Percentiles rank a stretch among this genome's conserved stretches.
phyloP scores from a whole-genome alignment of 2,113 vertebrate species.

The Erpornis zantholeuca region DNA sequence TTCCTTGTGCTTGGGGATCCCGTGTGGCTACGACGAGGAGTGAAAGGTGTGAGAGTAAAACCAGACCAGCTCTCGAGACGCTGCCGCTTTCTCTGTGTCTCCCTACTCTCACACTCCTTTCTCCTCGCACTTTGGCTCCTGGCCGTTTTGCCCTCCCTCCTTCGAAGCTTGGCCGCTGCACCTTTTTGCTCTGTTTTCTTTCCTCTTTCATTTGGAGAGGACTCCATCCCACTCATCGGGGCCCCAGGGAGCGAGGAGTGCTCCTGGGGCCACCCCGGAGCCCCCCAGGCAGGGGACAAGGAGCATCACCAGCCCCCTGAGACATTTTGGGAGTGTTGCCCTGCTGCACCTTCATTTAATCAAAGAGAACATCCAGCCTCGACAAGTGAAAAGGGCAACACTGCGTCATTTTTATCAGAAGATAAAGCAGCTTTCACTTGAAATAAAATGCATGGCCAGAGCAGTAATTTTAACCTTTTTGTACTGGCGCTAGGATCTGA shows the following conservation, averaged over 20 bases:
- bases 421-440: background rate
- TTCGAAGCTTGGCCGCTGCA: constrained; percentile 64
- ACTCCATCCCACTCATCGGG: background rate
- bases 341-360: background rate
- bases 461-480: constrained; percentile 5
- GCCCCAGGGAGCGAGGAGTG: accelerated
- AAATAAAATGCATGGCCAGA: constrained; percentile 15
- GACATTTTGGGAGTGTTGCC: background rate
- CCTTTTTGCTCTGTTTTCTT: constrained; percentile 62
- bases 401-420: background rate
- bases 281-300: background rate
- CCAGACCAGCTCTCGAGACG: constrained; percentile 77
- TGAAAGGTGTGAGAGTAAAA: constrained; percentile 93
- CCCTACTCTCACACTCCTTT: constrained; percentile 82
- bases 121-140: constrained; percentile 71
- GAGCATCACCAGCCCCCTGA: background rate
- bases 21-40: constrained; percentile 89
- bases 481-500: background rate
- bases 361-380: background rate
- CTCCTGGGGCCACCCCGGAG: background rate
- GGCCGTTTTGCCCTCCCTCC: constrained; percentile 68
- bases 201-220: constrained; percentile 13
- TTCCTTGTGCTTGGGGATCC: constrained; percentile 92
- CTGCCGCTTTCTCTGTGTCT: constrained; percentile 78
- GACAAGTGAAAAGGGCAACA: background rate